Conservation (phyloP, 1,140 invertebrate genomes). For the Drosophila prosaltans region DNA sequence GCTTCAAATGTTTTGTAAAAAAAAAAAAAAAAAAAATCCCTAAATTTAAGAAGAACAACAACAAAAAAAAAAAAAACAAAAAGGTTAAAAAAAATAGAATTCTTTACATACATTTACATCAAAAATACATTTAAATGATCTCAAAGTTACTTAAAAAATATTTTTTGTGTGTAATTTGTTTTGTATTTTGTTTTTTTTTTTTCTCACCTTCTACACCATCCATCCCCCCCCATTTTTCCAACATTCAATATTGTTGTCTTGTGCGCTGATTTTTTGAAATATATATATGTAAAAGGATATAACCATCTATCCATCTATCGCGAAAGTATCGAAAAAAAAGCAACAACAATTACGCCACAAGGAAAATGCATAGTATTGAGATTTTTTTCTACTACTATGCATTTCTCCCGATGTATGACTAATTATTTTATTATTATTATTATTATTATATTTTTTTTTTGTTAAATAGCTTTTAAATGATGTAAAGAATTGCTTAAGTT, state of each 20-base stretch:
- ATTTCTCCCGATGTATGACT: constrained; percentile 29
- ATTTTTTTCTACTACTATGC: constrained; percentile 11
- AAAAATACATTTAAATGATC: constrained; percentile 82
- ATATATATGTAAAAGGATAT: constrained; percentile 5
- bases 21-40: neutral
- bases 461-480: constrained; percentile 30
- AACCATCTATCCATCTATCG: constrained; percentile 9
- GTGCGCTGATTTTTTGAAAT: constrained; percentile 47
- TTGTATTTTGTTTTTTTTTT: constrained; percentile 40
- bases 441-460: constrained; percentile 26
- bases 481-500: constrained; percentile 27
- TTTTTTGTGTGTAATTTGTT: constrained; percentile 74
- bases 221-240: neutral
- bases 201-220: neutral
- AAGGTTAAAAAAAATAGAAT: constrained; percentile 12
- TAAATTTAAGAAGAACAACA: neutral
- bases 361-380: constrained; percentile 35
- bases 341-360: constrained; percentile 32
- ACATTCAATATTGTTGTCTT: constrained; percentile 11
- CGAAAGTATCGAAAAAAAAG: constrained; percentile 23
- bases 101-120: constrained; percentile 62
- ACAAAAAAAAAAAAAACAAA: neutral
- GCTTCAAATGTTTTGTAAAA: constrained; percentile 5
- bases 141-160: constrained; percentile 81
- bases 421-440: constrained; percentile 19